These are phyloP conservation scores for Chrysogorgia sp. DNA, from an alignment of 92 coral and sea anemone species.

Conservation along the genomic window DNA sequence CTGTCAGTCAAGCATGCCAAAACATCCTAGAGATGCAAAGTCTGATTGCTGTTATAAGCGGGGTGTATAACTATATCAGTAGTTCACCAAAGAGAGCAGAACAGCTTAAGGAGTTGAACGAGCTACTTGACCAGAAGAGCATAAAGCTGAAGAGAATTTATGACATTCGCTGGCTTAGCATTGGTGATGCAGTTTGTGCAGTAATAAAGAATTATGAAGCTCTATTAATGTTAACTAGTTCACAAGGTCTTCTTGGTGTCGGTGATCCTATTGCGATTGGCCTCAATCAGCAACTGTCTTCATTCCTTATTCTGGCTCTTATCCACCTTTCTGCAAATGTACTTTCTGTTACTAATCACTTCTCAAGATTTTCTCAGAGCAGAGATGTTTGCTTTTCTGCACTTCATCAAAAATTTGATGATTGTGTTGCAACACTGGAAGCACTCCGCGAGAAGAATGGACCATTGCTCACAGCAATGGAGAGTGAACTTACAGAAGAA, in stretches of 20 bases:
- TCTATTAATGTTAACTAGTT: conserved; percentile 37
- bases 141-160: conserved; percentile 49
- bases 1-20: conserved; percentile 49
- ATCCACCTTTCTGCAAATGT: conserved; percentile 40
- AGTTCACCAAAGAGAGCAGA: conserved; percentile 33
- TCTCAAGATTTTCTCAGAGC: conserved; percentile 32
- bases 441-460: conserved; percentile 37
- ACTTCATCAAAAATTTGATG: conserved; percentile 15
- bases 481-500: conserved; percentile 25
- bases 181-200: conserved; percentile 51
- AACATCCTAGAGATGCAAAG: conserved; percentile 25
- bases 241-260: conserved; percentile 12
- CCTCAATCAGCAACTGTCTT: conserved; percentile 32
- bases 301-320: conserved; percentile 34
- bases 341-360: conserved; percentile 38
- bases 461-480: conserved; percentile 41
- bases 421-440: conserved; percentile 38
- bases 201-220: conserved; percentile 46
- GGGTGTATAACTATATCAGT: conserved; percentile 23
- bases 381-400: conserved; percentile 44
- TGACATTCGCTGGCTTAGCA: conserved; percentile 54
- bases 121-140: conserved; percentile 31
- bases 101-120: conserved; percentile 34
- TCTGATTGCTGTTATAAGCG: conserved; percentile 17
- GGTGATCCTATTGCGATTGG: conserved; percentile 48